Percentiles rank a stretch among this genome's conserved stretches.
phyloP scores from a whole-genome alignment of 2,797 vertebrate genomes.

The Coregonus sp. region DNA sequence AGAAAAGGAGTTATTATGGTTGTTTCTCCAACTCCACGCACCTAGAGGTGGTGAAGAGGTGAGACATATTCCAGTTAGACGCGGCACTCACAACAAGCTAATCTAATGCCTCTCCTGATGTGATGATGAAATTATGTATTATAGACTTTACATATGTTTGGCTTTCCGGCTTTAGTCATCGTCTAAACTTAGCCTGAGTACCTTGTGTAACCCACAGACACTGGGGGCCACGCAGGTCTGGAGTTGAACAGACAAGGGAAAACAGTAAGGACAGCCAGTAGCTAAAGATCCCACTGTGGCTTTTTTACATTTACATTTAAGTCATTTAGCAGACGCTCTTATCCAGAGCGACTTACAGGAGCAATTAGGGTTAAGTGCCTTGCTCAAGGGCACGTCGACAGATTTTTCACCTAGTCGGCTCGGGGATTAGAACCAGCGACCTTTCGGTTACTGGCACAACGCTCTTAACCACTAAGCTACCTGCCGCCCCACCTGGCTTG shows the following conservation, averaged over 20 bases:
- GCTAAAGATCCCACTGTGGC: constrained; percentile 23
- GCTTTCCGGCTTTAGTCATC: not conserved
- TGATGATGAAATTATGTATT: constrained; percentile 13
- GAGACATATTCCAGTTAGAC: constrained; percentile 21
- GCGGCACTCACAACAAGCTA: not conserved
- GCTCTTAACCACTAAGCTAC: too few species aligned
- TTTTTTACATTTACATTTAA: constrained; percentile 1
- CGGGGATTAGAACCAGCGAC: too few species aligned
- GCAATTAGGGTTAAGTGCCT: too few species aligned
- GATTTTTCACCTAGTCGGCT: too few species aligned
- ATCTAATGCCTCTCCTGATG: constrained; percentile 1
- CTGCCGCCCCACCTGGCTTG: too few species aligned
- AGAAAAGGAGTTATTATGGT: not conserved
- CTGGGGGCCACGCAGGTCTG: not conserved
- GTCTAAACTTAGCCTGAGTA: not conserved
- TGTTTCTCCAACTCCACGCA: not conserved
- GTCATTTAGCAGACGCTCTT: too few species aligned
- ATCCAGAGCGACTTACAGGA: too few species aligned
- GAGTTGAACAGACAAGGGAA: not conserved
- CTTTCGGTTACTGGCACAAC: too few species aligned
- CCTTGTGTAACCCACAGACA: not conserved
- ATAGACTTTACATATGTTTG: constrained; percentile 6
- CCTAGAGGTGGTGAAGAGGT: not conserved
- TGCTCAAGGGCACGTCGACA: too few species aligned
- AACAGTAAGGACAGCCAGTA: not conserved